These are phyloP conservation scores for Eurytoma adleriae DNA, from an alignment of 2,888 invertebrate genomes.

Conservation along the genomic window DNA sequence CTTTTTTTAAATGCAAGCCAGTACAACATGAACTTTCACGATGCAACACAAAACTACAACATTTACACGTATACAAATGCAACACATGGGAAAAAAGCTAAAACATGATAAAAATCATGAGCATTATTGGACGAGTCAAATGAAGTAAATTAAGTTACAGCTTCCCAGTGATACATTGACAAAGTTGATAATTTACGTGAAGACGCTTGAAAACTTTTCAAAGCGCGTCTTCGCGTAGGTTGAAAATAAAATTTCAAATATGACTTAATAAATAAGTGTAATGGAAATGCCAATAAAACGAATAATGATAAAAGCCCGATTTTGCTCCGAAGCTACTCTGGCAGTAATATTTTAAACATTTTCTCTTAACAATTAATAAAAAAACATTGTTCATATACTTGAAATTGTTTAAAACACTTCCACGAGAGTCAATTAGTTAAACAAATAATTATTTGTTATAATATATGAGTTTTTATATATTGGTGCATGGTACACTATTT, in stretches of 20 bases:
- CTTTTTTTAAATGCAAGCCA: slow-evolving; percentile 18
- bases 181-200: too few species aligned
- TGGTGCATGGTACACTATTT: slow-evolving; percentile 17
- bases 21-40: slow-evolving; percentile 24
- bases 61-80: slow-evolving; percentile 33
- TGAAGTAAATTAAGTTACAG: too few species aligned
- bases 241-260: slow-evolving; percentile 20
- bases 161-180: too few species aligned
- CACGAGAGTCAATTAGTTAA: slow-evolving; percentile 20
- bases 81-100: too few species aligned
- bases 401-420: slow-evolving; percentile 6
- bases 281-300: neutral
- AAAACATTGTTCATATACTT: too few species aligned
- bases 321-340: slow-evolving; percentile 7
- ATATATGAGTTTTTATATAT: slow-evolving; percentile 15
- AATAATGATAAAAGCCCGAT: neutral
- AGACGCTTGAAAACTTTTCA: too few species aligned
- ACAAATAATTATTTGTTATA: neutral
- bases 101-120: too few species aligned
- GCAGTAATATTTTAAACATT: slow-evolving; percentile 15
- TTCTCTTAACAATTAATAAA: too few species aligned
- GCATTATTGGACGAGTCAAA: too few species aligned
- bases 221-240: too few species aligned
- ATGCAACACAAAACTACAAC: slow-evolving; percentile 30
- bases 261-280: neutral